Evolutionary conservation across 2,797 vertebrate genomes (phyloP).

Genomic region (Parauchenoglanis punctatus): DNA sequence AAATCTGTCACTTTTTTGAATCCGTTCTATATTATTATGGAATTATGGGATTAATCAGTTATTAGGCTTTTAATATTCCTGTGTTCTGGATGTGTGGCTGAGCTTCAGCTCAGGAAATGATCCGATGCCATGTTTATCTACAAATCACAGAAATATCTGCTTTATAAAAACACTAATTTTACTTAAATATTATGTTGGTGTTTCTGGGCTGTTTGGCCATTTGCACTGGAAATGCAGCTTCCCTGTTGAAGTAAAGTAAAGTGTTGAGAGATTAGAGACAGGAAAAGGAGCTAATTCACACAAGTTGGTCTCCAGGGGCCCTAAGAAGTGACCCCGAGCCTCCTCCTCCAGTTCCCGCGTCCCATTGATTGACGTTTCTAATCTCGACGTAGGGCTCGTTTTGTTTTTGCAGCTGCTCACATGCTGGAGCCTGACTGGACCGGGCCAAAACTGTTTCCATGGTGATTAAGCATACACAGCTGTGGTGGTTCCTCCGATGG

Average conservation of each 20-base stretch:
- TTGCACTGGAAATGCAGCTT: conserved; percentile 20
- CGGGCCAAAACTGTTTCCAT: conserved; percentile 61
- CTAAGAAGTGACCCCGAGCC: conserved; percentile 27
- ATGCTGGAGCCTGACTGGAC: conserved; percentile 60
- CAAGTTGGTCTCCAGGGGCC: conserved; percentile 27
- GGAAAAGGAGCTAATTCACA: conserved; percentile 31
- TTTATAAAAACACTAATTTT: neutral
- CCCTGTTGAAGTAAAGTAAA: conserved; percentile 27
- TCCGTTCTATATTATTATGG: too few species aligned
- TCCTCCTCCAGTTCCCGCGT: neutral
- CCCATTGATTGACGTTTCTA: conserved; percentile 53
- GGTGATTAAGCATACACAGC: conserved; percentile 67
- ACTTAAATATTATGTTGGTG: neutral
- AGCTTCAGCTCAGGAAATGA: neutral
- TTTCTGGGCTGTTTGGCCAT: neutral
- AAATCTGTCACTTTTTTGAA: neutral
- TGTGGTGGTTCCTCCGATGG: conserved; percentile 58
- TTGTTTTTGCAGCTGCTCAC: conserved; percentile 60
- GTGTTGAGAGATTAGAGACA: conserved; percentile 19
- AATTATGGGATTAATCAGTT: neutral
- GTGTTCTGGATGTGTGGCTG: neutral
- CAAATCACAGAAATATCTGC: neutral
- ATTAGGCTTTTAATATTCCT: neutral
- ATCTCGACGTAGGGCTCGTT: conserved; percentile 40
- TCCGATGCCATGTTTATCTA: neutral